Conservation (phyloP, 2,797 vertebrate genomes). For the Lagorchestes hirsutus region DNA sequence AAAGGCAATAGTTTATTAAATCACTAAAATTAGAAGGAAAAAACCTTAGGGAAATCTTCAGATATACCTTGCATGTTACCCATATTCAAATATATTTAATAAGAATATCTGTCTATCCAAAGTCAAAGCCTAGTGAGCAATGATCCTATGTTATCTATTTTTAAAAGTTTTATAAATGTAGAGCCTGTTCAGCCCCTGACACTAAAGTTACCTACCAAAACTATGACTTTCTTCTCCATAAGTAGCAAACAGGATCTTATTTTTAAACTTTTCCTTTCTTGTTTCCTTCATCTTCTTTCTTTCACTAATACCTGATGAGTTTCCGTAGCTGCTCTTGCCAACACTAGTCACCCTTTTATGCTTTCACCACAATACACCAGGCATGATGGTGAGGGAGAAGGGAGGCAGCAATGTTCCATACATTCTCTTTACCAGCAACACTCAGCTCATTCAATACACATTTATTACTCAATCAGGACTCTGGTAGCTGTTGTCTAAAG, state of each 20-base stretch:
- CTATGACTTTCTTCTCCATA: too few relatives aligned
- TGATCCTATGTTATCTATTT: constrained; percentile 77
- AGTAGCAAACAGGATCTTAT: neutral
- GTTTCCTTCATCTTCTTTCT: neutral
- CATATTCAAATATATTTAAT: constrained; percentile 53
- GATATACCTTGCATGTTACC: constrained; percentile 53
- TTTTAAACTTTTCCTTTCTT: neutral
- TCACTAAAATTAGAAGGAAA: constrained; percentile 46
- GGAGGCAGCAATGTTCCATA: neutral
- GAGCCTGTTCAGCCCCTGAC: constrained; percentile 33
- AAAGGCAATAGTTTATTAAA: constrained; percentile 69
- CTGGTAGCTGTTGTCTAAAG: neutral
- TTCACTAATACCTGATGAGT: neutral
- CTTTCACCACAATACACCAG: neutral
- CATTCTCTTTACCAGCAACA: neutral
- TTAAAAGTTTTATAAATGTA: constrained; percentile 80
- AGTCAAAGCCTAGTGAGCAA: constrained; percentile 53
- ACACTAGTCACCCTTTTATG: neutral
- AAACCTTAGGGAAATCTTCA: constrained; percentile 61
- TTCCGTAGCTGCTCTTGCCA: neutral
- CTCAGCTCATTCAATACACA: neutral
- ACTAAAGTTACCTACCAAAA: too few relatives aligned
- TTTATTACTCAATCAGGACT: neutral
- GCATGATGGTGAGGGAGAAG: too few relatives aligned
- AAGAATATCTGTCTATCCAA: constrained; percentile 72